phyloP scores from a whole-genome alignment of 2,888 invertebrate genomes.

The Clanis bilineata region DNA sequence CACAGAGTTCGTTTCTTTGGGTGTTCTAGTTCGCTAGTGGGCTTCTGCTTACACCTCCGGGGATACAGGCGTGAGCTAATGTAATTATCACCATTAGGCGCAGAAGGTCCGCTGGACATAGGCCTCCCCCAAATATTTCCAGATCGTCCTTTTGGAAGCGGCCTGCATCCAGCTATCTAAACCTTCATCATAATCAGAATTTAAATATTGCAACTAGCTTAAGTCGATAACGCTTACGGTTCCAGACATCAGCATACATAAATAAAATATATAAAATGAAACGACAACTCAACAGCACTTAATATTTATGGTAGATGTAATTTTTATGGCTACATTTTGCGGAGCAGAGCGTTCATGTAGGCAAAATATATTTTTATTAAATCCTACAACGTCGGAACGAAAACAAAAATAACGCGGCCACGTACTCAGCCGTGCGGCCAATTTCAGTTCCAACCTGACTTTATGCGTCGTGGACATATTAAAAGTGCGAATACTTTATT shows the following conservation, averaged over 20 bases:
- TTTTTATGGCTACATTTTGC: conserved; percentile 17
- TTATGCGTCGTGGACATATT: conserved; percentile 17
- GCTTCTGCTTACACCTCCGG: no score
- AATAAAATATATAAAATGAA: background rate
- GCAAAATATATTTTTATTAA: conserved; percentile 63
- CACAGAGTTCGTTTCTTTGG: no score
- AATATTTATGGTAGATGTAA: conserved; percentile 2
- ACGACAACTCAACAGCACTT: background rate
- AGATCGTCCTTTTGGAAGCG: no score
- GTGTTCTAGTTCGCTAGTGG: no score
- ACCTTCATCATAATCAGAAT: background rate
- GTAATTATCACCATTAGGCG: no score
- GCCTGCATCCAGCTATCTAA: no score
- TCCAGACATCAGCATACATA: background rate
- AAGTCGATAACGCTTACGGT: no score
- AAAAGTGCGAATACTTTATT: conserved; percentile 4
- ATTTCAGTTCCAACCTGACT: conserved; percentile 56
- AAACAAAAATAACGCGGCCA: conserved; percentile 72
- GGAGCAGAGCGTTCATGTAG: conserved; percentile 28
- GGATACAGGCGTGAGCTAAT: no score
- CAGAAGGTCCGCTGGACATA: no score
- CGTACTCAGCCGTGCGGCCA: conserved; percentile 46
- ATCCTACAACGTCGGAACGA: conserved; percentile 59
- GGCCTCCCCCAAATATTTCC: no score
- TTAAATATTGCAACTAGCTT: background rate